Base-by-base conservation (phyloP, 2,113 vertebrate genomes). In the Dipodomys merriami region DNA sequence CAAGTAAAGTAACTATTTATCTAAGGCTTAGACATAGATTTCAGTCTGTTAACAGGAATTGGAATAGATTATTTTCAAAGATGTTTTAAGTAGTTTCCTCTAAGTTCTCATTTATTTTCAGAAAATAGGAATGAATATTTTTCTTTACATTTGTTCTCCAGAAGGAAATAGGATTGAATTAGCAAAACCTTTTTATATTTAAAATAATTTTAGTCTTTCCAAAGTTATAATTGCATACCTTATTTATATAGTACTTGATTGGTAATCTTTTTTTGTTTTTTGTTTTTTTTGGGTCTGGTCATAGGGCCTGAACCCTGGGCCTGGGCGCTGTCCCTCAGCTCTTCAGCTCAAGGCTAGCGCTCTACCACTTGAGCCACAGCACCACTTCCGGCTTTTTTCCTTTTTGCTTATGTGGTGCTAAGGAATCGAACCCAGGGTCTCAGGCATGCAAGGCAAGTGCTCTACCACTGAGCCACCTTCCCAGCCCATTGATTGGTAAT, bases 1-100 rank as follows among this genome's bases (percentile, higher is more conserved):
- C 87, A 83, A 90, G 60, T 69, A 62, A 80, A 91, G 90, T 82
- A 83, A 7, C 46, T 81, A 46, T 76, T 93, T 89, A n/a, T 88
- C 23, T 89, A 53, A 83, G 53, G 13, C 33, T 68, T n/a, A 84
- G 57, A 65, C 8, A 81, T 29, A 44, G 19, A 84, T 87, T 89
- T 94, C 27, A 76, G 77, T 39, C 53, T 67, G 2, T 60, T 60
- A 83, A 8, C 53, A 86, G 81, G 68, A 78, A n/a, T 39, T 76
- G 22, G 33, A 62, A 12, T 62, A 71, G n/a, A 25, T 86, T 91
- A 69, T 81, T 92, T 93, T 30, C 33, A 77, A 76, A 91, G 53
- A 13, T 90, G 5, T 22, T 68, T 96, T 76, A 23, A 84, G 62
- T 49, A 89, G 69, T 88, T 86, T 84, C 29, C 44, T 86, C 72